Evolutionary conservation across 2,888 invertebrate species (phyloP).

Genomic region (Torymus tubicola): DNA sequence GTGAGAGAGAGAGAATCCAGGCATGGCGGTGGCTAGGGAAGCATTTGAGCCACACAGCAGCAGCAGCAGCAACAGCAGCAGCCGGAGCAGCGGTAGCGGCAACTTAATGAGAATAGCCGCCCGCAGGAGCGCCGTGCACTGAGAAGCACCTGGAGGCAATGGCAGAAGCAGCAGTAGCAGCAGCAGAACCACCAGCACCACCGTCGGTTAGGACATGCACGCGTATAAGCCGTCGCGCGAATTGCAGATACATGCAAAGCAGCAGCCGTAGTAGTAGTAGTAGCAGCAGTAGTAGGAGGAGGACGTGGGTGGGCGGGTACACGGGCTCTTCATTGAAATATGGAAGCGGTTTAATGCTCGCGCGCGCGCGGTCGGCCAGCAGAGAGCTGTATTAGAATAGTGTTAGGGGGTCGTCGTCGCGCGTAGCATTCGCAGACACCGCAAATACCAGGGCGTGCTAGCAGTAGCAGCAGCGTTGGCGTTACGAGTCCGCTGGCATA

Average conservation of each 20-base stretch:
- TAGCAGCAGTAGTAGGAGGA: not conserved
- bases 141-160: conserved; percentile 48
- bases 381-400: conserved; percentile 43
- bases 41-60: conserved; percentile 6
- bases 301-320: conserved; percentile 3
- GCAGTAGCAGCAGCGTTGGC: not conserved
- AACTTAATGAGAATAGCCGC: conserved; percentile 51
- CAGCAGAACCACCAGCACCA: conserved; percentile 1
- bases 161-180: conserved; percentile 21
- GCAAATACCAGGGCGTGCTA: conserved; percentile 30
- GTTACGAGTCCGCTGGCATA: conserved; percentile 32
- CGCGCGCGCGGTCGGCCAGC: not conserved
- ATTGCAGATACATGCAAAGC: conserved; percentile 66
- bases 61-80: not conserved
- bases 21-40: not conserved
- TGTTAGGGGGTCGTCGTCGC: conserved; percentile 1
- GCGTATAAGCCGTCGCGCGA: conserved; percentile 48
- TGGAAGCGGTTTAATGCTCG: conserved; percentile 64
- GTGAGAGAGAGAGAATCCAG: no score
- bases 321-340: conserved; percentile 67
- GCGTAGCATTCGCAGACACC: not conserved
- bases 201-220: not conserved
- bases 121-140: conserved; percentile 29
- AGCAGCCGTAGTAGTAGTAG: conserved; percentile 47
- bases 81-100: not conserved